Base-by-base conservation (phyloP, 1,140 invertebrate genomes). In the Conus ventricosus region DNA sequence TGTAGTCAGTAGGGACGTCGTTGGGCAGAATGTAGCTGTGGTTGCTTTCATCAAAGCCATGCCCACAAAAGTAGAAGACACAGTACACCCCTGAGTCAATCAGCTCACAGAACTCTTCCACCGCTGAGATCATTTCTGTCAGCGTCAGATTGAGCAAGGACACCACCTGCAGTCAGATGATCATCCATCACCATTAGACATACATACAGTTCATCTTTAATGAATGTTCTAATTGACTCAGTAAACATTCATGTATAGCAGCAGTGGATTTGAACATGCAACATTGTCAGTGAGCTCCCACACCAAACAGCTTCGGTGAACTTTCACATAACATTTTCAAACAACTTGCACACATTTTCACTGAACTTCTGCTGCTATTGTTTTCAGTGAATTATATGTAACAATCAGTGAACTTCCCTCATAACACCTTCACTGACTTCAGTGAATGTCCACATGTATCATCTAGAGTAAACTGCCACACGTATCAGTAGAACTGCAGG, bases 1-100 rank as follows among this genome's bases (percentile, higher is more conserved):
- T 93, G 88, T 93, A 94, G 10, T 94, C 93, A 7, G 92, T 90
- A 11, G 94, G 95, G n/a, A 95, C 95, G 90, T 96, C 95, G 11
- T 94, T 92, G 8, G 95, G 95, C 10, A 96, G 92, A 23, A 96
- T 89, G 90, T 95, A 96, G 83, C 95, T 95, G 84, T 95, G 93
- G 20, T 94, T 94, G 84, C 95, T 92, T 76, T 95, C 94, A 88
- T 96, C 95, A 91, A 96, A 96, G 11, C 95, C 95, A 91, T 96
- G 95, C 0, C 95, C 95, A 90, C 95, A 95, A 88, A 96, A 96
- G 87, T 96, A 96, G 87, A 96, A 95, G 25, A 96, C 94, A 85
- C 93, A 95, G 91, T 96, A 96, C 57, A 96, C 95, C 67, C 95
- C 95, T 51, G 93, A 90, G 20, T 93, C 94, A 13, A 96, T 90